phyloP scores from a whole-genome alignment of 2,797 vertebrate genomes.

The Typhlichthys subterraneus region DNA sequence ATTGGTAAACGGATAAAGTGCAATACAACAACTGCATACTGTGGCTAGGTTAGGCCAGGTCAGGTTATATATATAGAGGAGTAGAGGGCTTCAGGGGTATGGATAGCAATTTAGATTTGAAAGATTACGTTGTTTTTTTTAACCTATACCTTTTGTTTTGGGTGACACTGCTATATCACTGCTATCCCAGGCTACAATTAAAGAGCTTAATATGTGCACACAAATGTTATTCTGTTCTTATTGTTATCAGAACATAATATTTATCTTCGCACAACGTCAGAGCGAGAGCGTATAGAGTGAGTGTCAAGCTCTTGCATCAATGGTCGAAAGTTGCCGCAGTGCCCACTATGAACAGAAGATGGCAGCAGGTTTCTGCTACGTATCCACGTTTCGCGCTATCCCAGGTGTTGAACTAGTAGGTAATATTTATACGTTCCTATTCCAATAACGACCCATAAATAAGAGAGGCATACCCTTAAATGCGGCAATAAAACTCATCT shows the following conservation, averaged over 20 bases:
- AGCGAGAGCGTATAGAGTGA: too few species aligned
- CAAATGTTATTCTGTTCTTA: too few species aligned
- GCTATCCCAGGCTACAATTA: too few species aligned
- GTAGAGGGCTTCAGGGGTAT: background rate
- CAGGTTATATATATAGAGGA: background rate
- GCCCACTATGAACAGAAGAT: constrained; percentile 55
- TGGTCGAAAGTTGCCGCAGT: constrained; percentile 14
- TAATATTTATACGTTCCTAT: constrained; percentile 1
- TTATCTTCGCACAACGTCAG: too few species aligned
- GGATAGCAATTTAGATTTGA: background rate
- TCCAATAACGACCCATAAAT: background rate
- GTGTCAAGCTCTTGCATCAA: background rate
- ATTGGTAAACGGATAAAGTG: too few species aligned
- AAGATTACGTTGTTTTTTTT: too few species aligned
- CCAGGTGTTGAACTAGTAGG: constrained; percentile 58
- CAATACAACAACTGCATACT: too few species aligned
- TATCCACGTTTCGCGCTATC: constrained; percentile 43
- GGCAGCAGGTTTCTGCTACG: constrained; percentile 65
- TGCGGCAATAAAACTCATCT: background rate
- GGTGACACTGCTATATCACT: too few species aligned
- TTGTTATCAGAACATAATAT: too few species aligned
- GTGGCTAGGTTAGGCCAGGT: background rate
- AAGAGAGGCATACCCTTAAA: background rate
- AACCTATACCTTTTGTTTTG: too few species aligned
- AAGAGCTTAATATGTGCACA: too few species aligned